Percentiles rank a stretch among this genome's conserved stretches.
Evolutionary conservation across 2,888 invertebrate species (phyloP).

Genomic region (Drosophila vallismaia): DNA sequence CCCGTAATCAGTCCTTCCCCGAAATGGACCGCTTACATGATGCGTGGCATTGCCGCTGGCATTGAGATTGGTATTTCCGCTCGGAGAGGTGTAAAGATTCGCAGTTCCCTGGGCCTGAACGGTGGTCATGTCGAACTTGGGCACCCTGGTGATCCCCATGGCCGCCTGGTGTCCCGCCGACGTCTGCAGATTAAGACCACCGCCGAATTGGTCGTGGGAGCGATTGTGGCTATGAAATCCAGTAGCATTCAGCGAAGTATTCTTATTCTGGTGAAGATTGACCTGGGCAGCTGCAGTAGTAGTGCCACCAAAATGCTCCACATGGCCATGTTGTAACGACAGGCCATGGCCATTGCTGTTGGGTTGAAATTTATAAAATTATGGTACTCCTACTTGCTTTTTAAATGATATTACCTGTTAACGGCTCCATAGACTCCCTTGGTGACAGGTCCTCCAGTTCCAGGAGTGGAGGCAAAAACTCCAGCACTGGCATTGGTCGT

Average conservation of each 20-base stretch:
- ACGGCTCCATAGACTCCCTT: constrained; percentile 69
- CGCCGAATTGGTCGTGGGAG: constrained; percentile 71
- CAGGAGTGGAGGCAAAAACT: constrained; percentile 71
- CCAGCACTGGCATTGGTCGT: constrained; percentile 61
- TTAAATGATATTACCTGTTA: constrained; percentile 62
- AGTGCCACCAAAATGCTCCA: constrained; percentile 55
- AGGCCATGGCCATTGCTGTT: constrained; percentile 74
- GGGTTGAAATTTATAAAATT: background rate
- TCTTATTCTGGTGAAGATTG: constrained; percentile 65
- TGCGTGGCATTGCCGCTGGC: constrained; percentile 69
- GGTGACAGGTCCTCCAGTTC: constrained; percentile 62
- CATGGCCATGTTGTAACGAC: constrained; percentile 67
- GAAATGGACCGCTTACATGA: constrained; percentile 47
- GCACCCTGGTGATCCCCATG: constrained; percentile 66
- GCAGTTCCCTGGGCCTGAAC: constrained; percentile 64
- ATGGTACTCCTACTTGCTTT: background rate
- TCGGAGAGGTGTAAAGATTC: constrained; percentile 72
- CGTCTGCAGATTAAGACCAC: constrained; percentile 63
- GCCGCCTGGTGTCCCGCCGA: constrained; percentile 67
- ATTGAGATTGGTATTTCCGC: constrained; percentile 66
- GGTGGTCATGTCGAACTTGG: constrained; percentile 68
- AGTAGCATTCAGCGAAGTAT: constrained; percentile 61
- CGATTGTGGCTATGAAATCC: constrained; percentile 68
- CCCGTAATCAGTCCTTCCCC: constrained; percentile 28
- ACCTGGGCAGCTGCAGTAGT: constrained; percentile 56